Conservation (phyloP, 2,797 vertebrate genomes). For the Hippocampus kuda region DNA sequence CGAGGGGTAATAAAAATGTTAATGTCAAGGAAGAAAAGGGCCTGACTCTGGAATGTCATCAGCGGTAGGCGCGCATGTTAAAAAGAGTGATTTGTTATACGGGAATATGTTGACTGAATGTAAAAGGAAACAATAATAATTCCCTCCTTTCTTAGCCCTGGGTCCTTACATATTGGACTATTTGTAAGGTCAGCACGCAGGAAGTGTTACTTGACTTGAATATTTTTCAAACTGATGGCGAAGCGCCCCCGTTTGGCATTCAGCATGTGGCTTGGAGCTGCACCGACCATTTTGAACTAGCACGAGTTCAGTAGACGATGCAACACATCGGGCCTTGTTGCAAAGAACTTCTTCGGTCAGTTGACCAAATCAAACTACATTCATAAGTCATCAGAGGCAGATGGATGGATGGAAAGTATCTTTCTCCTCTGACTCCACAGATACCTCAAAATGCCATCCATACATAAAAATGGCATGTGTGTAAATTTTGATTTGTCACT, state of each 20-base stretch:
- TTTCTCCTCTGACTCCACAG: background rate
- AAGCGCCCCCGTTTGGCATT: slow-evolving; percentile 2
- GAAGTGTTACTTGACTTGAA: slow-evolving; percentile 1
- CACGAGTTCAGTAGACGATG: background rate
- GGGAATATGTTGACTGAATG: background rate
- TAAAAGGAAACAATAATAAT: slow-evolving; percentile 2
- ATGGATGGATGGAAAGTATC: background rate
- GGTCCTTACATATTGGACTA: background rate
- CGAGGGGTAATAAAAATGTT: background rate
- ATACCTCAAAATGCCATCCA: too few relatives aligned
- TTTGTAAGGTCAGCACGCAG: slow-evolving; percentile 4
- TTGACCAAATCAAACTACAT: slow-evolving; percentile 1
- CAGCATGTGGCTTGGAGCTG: background rate
- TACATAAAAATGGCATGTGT: background rate
- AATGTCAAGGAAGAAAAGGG: slow-evolving; percentile 1
- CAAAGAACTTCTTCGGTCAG: background rate
- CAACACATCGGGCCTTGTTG: background rate
- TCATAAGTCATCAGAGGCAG: background rate
- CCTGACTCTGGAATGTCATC: background rate
- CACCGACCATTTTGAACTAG: background rate
- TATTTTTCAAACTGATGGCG: slow-evolving; percentile 2
- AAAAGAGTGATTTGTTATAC: background rate
- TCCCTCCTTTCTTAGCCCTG: background rate
- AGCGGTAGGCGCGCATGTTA: background rate
- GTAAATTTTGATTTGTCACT: background rate